Conservation (phyloP, 2,888 invertebrate genomes). For the Scelioninae gen. 1 region DNA sequence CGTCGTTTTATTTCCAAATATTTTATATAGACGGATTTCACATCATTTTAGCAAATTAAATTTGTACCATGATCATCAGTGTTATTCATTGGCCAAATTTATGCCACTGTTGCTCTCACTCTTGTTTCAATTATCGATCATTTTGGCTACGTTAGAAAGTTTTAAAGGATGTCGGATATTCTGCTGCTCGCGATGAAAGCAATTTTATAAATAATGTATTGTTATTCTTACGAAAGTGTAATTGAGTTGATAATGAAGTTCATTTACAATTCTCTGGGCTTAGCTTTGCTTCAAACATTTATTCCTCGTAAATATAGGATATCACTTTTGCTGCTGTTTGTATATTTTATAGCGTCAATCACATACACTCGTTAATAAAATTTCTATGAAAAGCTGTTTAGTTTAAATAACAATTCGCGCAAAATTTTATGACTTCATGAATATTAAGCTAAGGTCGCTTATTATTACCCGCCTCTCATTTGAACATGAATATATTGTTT, state of each 20-base stretch:
- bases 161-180: neutral
- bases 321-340: no score
- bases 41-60: conserved; percentile 50
- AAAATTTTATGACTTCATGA: no score
- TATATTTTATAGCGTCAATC: no score
- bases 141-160: conserved; percentile 12
- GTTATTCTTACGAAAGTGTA: conserved; percentile 22
- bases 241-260: conserved; percentile 28
- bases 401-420: no score
- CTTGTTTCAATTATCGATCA: conserved; percentile 46
- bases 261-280: conserved; percentile 15
- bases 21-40: conserved; percentile 31
- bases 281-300: no score
- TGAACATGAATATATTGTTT: no score
- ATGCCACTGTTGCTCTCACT: conserved; percentile 9
- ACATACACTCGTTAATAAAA: no score
- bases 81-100: conserved; percentile 36
- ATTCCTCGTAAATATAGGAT: no score
- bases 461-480: no score
- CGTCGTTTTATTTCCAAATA: conserved; percentile 52
- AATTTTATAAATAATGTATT: conserved; percentile 40
- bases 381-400: no score
- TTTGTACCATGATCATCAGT: conserved; percentile 8
- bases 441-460: no score
- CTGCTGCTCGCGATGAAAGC: neutral